Evolutionary conservation across 2,113 vertebrate species (phyloP).

Genomic region (Struthio camelus): DNA sequence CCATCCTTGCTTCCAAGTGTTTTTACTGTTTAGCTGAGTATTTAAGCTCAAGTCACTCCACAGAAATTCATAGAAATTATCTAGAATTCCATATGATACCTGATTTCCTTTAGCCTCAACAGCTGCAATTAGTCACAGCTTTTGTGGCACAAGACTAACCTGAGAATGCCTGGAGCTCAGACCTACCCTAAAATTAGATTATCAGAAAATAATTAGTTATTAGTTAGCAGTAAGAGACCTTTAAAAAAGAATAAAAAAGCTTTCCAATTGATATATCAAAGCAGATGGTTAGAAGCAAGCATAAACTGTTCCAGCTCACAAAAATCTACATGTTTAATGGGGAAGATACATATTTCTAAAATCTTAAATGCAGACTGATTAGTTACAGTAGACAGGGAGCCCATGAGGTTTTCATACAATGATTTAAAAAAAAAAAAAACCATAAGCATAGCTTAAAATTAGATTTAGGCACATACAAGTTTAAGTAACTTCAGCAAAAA

Average conservation of each 20-base stretch:
- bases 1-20: background rate
- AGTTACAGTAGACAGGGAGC: background rate
- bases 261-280: background rate
- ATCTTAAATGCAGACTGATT: background rate
- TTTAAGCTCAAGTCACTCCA: background rate
- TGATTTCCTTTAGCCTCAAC: background rate
- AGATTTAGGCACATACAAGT: background rate
- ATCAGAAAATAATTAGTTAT: background rate
- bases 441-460: background rate
- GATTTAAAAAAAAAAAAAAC: no score
- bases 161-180: background rate
- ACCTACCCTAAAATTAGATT: background rate
- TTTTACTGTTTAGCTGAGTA: background rate
- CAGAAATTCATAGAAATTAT: background rate
- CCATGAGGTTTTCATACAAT: background rate
- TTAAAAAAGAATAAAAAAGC: background rate
- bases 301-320: background rate
- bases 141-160: background rate
- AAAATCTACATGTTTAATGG: background rate
- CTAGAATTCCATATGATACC: background rate
- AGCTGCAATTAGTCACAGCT: background rate
- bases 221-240: background rate
- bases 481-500: background rate
- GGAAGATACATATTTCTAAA: background rate
- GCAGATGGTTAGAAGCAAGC: background rate